These are phyloP conservation scores for Trichonephila clavipes DNA, from an alignment of 1,140 invertebrate species.

Conservation along the genomic window DNA sequence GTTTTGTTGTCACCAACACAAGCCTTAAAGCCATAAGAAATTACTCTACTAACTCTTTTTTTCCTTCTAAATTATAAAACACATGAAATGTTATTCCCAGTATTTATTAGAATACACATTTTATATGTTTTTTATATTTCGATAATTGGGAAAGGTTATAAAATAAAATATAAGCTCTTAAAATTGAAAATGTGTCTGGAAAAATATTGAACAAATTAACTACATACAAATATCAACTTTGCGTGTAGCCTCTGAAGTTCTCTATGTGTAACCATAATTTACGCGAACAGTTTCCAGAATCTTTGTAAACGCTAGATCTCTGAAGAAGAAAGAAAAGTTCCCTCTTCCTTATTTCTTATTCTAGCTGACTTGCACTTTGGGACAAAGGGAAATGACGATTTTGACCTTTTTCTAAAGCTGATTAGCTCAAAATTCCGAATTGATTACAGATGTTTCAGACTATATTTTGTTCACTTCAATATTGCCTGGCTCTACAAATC, in stretches of 20 bases:
- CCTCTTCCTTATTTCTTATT: background rate
- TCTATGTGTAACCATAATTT: background rate
- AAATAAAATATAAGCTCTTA: background rate
- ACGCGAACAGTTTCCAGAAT: background rate
- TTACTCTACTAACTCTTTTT: no score
- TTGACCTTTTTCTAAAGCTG: conserved; percentile 67
- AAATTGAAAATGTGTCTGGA: background rate
- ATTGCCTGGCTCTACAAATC: background rate
- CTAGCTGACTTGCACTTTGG: conserved; percentile 53
- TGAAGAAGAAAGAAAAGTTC: conserved; percentile 24
- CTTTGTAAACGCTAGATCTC: background rate
- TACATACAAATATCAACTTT: background rate
- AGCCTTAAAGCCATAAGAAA: no score
- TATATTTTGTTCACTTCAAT: background rate
- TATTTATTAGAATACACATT: no score
- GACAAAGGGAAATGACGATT: conserved; percentile 57
- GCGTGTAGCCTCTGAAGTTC: background rate
- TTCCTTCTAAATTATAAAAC: no score
- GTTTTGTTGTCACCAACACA: no score
- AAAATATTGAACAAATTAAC: background rate
- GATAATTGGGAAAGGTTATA: background rate
- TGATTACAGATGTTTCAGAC: conserved; percentile 47
- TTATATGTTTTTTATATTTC: no score
- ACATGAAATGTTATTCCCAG: no score
- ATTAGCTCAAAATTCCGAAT: conserved; percentile 68